These are phyloP conservation scores for Paramuricea clavata DNA, from an alignment of 92 coral and sea anemone species.

Conservation along the genomic window DNA sequence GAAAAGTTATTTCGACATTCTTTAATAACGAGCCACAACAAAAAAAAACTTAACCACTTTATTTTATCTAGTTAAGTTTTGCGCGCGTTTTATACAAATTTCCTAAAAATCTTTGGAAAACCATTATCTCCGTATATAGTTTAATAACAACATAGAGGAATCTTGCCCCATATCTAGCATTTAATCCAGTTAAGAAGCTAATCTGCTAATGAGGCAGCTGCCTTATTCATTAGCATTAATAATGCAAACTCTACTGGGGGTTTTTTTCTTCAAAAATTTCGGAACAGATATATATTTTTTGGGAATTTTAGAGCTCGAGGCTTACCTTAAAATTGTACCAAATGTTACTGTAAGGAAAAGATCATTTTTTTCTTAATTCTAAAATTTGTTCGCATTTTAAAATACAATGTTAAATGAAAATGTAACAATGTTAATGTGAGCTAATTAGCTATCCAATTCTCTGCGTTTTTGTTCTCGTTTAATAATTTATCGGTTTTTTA, in stretches of 20 bases:
- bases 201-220: slow-evolving; percentile 33
- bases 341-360: background rate
- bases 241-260: background rate
- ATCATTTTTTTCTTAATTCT: background rate
- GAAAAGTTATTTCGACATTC: background rate
- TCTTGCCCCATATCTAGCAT: slow-evolving; percentile 2
- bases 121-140: background rate
- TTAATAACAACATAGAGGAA: slow-evolving; percentile 5
- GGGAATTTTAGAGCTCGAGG: background rate
- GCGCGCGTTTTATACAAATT: background rate
- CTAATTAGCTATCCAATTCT: slow-evolving; percentile 33
- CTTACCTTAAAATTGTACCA: background rate
- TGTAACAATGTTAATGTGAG: slow-evolving; percentile 3
- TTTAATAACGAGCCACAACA: background rate
- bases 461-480: slow-evolving; percentile 13
- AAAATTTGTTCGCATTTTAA: background rate
- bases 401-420: background rate
- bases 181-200: slow-evolving; percentile 34
- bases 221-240: slow-evolving; percentile 29
- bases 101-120: background rate
- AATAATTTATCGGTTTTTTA: slow-evolving; percentile 18
- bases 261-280: background rate
- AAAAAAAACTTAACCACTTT: background rate
- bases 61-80: background rate
- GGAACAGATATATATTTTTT: background rate